Conservation (phyloP, 1,140 invertebrate genomes). For the Drosophila micromelanica region DNA sequence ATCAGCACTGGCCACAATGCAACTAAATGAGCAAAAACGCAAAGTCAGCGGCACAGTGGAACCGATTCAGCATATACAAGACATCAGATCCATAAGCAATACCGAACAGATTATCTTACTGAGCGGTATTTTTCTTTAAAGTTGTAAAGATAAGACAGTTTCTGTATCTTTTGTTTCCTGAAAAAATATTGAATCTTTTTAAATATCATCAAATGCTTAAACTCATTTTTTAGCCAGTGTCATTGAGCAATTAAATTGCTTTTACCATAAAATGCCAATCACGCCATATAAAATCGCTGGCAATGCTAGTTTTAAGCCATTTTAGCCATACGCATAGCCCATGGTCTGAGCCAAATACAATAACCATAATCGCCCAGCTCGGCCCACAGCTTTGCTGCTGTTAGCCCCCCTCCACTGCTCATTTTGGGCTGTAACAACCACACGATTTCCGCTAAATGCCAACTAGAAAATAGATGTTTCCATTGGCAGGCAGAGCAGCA, state of each 20-base stretch:
- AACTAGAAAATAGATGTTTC: constrained; percentile 47
- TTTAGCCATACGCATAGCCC: background rate
- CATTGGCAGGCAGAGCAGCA: constrained; percentile 16
- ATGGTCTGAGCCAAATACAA: constrained; percentile 17
- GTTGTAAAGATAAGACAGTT: no score
- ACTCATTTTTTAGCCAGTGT: background rate
- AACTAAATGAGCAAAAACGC: constrained; percentile 4
- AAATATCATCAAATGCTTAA: no score
- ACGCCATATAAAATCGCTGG: background rate
- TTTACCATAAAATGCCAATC: background rate
- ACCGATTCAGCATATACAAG: background rate
- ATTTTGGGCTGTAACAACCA: constrained; percentile 35
- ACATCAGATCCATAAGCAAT: no score
- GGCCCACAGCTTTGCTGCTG: background rate
- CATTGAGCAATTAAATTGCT: background rate
- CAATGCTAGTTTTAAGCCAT: constrained; percentile 5
- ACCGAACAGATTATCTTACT: no score
- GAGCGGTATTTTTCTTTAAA: no score
- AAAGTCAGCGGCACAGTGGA: constrained; percentile 9
- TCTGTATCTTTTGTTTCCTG: no score
- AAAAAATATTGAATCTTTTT: no score
- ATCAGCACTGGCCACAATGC: constrained; percentile 1
- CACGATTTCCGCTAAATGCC: constrained; percentile 66
- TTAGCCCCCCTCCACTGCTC: constrained; percentile 8
- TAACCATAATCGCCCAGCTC: constrained; percentile 26